phyloP scores from a whole-genome alignment of 2,797 vertebrate genomes.

The Lycodopsis pacificus region DNA sequence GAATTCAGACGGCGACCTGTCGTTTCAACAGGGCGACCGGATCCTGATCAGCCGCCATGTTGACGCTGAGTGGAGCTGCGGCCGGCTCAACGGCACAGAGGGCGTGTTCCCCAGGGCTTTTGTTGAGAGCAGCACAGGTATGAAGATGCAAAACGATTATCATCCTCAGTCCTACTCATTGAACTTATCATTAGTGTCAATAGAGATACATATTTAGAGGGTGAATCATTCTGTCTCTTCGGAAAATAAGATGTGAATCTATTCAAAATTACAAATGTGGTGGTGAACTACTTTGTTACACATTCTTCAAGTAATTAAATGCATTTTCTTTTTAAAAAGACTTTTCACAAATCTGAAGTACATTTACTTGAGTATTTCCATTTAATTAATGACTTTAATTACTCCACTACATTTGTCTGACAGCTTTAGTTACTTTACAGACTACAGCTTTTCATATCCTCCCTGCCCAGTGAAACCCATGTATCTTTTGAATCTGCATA shows the following conservation, averaged over 20 bases:
- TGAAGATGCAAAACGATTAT: neutral
- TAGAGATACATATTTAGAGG: neutral
- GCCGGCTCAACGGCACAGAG: constrained; percentile 87
- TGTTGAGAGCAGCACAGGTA: constrained; percentile 86
- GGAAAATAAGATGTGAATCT: neutral
- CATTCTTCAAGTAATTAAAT: neutral
- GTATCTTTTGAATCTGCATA: too few relatives aligned
- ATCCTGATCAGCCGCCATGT: constrained; percentile 88
- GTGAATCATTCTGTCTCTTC: neutral
- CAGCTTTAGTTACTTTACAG: too few relatives aligned
- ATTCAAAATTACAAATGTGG: neutral
- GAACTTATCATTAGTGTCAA: neutral
- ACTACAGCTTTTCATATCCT: too few relatives aligned
- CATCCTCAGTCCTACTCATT: neutral
- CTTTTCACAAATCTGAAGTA: neutral
- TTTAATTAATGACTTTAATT: neutral
- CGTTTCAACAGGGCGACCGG: constrained; percentile 89
- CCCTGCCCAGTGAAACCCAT: too few relatives aligned
- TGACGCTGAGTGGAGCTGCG: constrained; percentile 89
- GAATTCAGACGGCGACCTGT: constrained; percentile 87
- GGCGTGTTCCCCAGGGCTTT: constrained; percentile 92
- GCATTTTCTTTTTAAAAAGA: neutral
- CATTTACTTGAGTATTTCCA: too few relatives aligned
- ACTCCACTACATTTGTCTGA: neutral
- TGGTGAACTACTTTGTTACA: neutral